A percentile compares a stretch with the other conserved stretches of the same genome.
Conservation (phyloP, 2,113 vertebrate species). For the Rhabdornis inornatus region DNA sequence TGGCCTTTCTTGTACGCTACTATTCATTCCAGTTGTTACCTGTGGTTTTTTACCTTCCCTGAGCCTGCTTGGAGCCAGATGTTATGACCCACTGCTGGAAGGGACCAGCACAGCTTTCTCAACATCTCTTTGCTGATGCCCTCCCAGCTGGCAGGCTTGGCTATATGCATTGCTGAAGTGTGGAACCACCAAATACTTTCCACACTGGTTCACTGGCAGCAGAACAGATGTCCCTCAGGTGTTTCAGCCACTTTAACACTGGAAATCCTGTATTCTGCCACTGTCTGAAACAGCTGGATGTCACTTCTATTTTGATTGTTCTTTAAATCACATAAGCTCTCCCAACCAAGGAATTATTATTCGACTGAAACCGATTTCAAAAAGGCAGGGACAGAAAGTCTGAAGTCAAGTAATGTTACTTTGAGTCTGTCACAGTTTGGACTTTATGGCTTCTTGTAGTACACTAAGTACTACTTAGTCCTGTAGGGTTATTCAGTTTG, state of each 20-base stretch:
- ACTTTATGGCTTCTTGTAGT: not conserved
- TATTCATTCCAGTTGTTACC: not conserved
- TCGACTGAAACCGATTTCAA: not conserved
- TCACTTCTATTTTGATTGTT: not conserved
- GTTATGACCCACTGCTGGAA: not conserved
- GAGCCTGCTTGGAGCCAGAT: not conserved
- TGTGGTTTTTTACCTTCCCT: not conserved
- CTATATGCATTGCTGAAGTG: not conserved
- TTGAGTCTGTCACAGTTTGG: not conserved
- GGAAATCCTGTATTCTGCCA: not conserved
- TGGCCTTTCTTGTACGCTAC: not conserved
- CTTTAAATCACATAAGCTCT: not conserved
- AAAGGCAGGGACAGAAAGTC: not conserved
- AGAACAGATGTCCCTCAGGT: not conserved
- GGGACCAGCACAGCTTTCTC: not conserved
- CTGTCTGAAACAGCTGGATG: not conserved
- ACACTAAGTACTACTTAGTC: not conserved
- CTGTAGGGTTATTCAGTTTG: not conserved
- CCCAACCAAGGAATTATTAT: not conserved
- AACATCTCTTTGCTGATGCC: not conserved
- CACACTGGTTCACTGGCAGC: not conserved
- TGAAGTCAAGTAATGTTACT: not conserved
- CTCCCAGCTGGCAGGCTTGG: not conserved
- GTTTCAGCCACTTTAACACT: not conserved
- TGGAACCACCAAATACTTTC: not conserved